Base-by-base conservation (phyloP, 2,797 vertebrate genomes). In the Halcyon smyrnensis region DNA sequence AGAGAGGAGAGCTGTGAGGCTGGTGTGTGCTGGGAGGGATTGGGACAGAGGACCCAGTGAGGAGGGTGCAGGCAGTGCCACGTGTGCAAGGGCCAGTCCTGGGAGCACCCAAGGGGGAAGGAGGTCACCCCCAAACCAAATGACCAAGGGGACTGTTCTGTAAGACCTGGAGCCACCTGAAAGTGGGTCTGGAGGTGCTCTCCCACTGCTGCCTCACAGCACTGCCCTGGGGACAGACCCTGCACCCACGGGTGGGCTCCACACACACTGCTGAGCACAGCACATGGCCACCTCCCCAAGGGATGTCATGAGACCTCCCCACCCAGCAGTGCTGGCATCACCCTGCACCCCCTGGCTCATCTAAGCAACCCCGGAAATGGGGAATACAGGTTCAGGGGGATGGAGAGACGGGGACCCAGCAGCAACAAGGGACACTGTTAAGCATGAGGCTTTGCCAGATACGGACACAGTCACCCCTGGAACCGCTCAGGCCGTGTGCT, bases 241-340 rank as follows among this genome's bases (percentile, higher is more conserved):
- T 51, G 37, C 0, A 1, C 45, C 39, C 36, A 36, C 0, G 0
- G 23, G 27, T 27, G 32, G 36, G 53, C 53, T 43, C 20, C n/a
- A 64, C 51, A 17, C 36, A 15, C 7, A 3, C 28, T 60, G 53
- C 39, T 41, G 50, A 82, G 57, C 14, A 20, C 0, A 0, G 57
- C 59, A 41, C 1, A 3, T 13, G 37, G 69, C 36, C 36, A 11
- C 21, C n/a, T 53, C 32, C 24, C 28, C 1, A 1, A 30, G 24
- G 27, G 41, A 32, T 62, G 48, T 24, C 51, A 69, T 5, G 30
- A 83, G 50, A 25, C 18, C 16, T 11, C 7, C 5, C 25, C 24
- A 11, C 25, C 19, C 9, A 16, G 37, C n/a, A n/a, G 53, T 32
- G 30, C 21, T 36, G 50, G 36, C 18, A 16, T 32, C 19, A 56